These are phyloP conservation scores for Hydra vulgaris DNA, from an alignment of 30 jellyfish, hydroid and myxozoan species.

Conservation along the genomic window DNA sequence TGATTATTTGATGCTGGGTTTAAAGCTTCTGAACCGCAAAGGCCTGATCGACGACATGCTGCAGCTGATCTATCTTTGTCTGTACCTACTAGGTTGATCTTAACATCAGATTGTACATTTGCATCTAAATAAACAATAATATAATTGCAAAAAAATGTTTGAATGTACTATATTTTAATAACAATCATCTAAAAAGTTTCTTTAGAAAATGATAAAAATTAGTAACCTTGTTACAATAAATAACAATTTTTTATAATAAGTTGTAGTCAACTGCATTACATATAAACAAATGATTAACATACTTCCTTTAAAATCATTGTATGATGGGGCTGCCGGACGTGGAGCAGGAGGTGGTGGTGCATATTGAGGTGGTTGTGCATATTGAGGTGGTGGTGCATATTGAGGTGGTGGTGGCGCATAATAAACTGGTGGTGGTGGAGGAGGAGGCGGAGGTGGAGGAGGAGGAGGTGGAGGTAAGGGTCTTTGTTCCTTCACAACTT, in stretches of 20 bases:
- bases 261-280: too few relatives aligned
- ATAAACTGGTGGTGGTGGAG: conserved; percentile 77
- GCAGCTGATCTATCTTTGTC: conserved; percentile 42
- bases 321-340: conserved; percentile 59
- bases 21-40: conserved; percentile 47
- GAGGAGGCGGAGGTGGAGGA: conserved; percentile 61
- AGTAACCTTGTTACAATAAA: too few relatives aligned
- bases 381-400: conserved; percentile 66
- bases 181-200: too few relatives aligned
- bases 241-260: too few relatives aligned
- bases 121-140: conserved; percentile 37
- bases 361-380: conserved; percentile 56
- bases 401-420: conserved; percentile 81
- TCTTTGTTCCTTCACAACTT: conserved; percentile 25
- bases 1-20: conserved; percentile 3
- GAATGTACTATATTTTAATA: too few relatives aligned
- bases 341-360: conserved; percentile 71
- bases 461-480: conserved; percentile 66
- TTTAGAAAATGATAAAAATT: background rate
- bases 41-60: conserved; percentile 69
- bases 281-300: too few relatives aligned
- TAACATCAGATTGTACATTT: conserved; percentile 68
- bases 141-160: background rate
- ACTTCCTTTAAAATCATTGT: conserved; percentile 77
- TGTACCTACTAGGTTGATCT: conserved; percentile 46